Evolutionary conservation across 1,140 invertebrate genomes (phyloP), one percentile per base, ranked within the genome.

Genomic region (Lordiphosa clarofinis): DNA sequence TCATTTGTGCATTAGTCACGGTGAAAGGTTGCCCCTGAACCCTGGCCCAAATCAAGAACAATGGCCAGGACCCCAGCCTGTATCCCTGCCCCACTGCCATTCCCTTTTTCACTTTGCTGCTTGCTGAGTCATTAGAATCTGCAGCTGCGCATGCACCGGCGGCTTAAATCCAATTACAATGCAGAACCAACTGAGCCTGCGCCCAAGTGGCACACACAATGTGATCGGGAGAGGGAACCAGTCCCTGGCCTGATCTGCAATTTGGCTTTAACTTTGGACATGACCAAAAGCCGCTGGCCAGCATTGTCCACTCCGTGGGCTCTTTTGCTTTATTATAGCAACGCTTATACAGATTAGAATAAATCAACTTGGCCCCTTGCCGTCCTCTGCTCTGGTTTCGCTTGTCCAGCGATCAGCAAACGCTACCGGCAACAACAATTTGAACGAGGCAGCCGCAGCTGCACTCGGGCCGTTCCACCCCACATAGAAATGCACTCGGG

Each of bases 271-370:
- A n/a, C 43, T 35, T 28, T 56, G 50, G 54, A 70, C 56, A 54
- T 68, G 63, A 56, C 44, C 62, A 56, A 81, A 46, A 67, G 76
- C 67, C 59, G 46, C 43, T 52, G 74, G 74, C 75, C 33, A 57
- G 60, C 72, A 81, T 82, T 81, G 76, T 81, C 76, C 76, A 81
- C 74, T 79, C 75, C 24, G 55, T 73, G 73, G 55, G 58, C 70
- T 65, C 56, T 76, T 81, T 82, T 81, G 76, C 76, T 81, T 81
- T 81, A 81, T 81, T 82, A 82, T 72, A 69, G 76, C 76, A 72
- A 68, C 73, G 72, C 76, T 81, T 81, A 81, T 82, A 81, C 76
- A 81, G 76, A 81, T 81, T 81, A 81, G 76, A 81, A 81, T 81
- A 81, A 81, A 81, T 81, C 76, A 81, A 81, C 62, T 68, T 72